Base-by-base conservation (phyloP, 2,888 invertebrate genomes). In the Drosophila merina region DNA sequence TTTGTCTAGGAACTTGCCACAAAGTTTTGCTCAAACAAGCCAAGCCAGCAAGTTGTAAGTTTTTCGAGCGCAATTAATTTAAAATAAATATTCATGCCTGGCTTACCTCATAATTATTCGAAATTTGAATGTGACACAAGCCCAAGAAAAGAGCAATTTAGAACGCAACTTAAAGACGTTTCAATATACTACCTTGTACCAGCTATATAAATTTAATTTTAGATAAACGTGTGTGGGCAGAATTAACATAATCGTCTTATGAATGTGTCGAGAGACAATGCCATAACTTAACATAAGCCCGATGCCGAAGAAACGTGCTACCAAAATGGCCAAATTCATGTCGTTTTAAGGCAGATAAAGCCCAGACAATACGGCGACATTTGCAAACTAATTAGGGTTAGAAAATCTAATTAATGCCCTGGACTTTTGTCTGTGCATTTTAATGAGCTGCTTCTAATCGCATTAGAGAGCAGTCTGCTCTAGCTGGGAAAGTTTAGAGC, bases 171-270 rank as follows among this genome's bases (percentile, higher is more conserved):
- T 8, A 36, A 6, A 59, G 52, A 50, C 44, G 50, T 25, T 57
- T 54, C 47, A 20, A 28, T 14, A 45, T 20, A 20, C 20, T 20
- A 20, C 20, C 20, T 20, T 45, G 31, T 12, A 6, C 10, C 10
- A 4, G 3, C 4, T 12, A 25, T 52, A 67, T 67, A 67, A 73
- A 76, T 77, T 71, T 67, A 40, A 72, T 76, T 57, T 64, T 4
- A 58, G 77, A 82, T 76, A 74, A 74, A 69, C 55, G 33, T 55
- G 33, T 12, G 30, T 36, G 14, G 7, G 36, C 7, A 36, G 44
- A 66, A 78, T 83, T 76, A 79, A 50, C 84, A 79, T 83, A 82
- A 83, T 81, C 77, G 51, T 66, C 59, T 73, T 76, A 74, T 67
- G 60, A 68, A 40, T 38, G 44, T 52, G 58, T 14, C 58, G 49